phyloP scores from a whole-genome alignment of 2,797 vertebrate species.

The Liasis olivaceus region DNA sequence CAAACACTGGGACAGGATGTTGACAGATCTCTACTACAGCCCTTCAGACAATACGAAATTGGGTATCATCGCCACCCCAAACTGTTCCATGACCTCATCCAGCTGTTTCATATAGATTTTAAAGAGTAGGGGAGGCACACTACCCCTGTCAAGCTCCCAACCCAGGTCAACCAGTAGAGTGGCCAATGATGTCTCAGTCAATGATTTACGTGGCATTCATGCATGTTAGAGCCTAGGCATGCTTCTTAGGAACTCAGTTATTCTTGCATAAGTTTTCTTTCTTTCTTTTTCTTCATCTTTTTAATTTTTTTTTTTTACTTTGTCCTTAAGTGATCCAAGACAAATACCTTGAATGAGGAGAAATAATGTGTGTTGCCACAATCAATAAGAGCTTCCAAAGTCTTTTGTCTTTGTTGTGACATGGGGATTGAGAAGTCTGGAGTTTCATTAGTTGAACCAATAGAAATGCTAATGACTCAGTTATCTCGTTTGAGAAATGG shows the following conservation, averaged over 20 bases:
- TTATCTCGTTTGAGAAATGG: constrained; percentile 28
- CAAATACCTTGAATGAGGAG: background rate
- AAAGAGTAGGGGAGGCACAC: background rate
- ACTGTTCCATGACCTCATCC: background rate
- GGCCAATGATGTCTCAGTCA: background rate
- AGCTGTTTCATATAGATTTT: background rate
- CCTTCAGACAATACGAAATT: too few species aligned
- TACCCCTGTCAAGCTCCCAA: background rate
- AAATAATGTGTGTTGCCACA: background rate
- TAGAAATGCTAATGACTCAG: constrained; percentile 54
- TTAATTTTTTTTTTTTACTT: background rate
- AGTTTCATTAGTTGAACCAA: constrained; percentile 44
- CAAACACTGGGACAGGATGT: too few species aligned
- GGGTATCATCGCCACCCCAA: background rate
- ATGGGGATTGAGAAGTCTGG: constrained; percentile 34
- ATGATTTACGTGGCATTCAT: background rate
- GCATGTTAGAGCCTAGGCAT: background rate
- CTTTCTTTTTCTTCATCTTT: background rate
- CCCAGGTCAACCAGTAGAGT: background rate
- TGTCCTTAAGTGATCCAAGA: background rate
- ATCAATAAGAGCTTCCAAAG: constrained; percentile 38
- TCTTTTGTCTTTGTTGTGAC: constrained; percentile 29
- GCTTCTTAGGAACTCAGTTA: background rate
- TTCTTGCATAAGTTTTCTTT: background rate
- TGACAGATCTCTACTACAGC: too few species aligned